phyloP scores from a whole-genome alignment of 1,140 invertebrate genomes.

The Lepeophtheirus salmonis region DNA sequence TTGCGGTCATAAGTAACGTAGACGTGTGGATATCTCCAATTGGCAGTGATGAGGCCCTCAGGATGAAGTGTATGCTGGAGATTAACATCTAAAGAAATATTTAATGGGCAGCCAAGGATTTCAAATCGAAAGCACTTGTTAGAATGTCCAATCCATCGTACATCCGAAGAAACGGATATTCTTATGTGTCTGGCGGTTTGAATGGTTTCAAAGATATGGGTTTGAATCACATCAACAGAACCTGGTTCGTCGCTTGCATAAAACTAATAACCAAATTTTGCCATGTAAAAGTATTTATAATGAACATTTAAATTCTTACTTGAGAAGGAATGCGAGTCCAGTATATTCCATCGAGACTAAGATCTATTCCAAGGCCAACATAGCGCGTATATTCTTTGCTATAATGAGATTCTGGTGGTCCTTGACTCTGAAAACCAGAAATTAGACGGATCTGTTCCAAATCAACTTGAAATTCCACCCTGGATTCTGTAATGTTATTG shows the following conservation, averaged over 20 bases:
- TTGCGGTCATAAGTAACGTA: neutral
- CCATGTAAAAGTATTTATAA: neutral
- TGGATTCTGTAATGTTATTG: neutral
- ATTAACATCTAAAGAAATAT: neutral
- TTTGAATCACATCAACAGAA: neutral
- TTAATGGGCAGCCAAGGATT: neutral
- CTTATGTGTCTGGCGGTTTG: neutral
- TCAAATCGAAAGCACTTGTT: conserved; percentile 11
- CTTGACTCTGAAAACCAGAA: conserved; percentile 7
- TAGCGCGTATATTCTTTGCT: neutral
- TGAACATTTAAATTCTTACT: neutral
- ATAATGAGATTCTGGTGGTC: neutral
- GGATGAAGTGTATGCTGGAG: neutral
- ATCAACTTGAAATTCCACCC: neutral
- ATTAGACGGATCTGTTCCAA: neutral
- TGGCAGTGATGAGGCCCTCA: neutral
- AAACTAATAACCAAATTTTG: neutral
- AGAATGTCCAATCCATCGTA: neutral
- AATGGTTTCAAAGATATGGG: neutral
- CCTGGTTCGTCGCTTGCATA: conserved; percentile 3
- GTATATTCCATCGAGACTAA: neutral
- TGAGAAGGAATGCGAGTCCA: neutral
- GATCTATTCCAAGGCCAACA: neutral
- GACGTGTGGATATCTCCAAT: neutral
- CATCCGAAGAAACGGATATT: neutral